Evolutionary conservation across 2,113 vertebrate species (phyloP), one percentile per base, ranked within the genome.

Genomic region (Miniopterus natalensis): DNA sequence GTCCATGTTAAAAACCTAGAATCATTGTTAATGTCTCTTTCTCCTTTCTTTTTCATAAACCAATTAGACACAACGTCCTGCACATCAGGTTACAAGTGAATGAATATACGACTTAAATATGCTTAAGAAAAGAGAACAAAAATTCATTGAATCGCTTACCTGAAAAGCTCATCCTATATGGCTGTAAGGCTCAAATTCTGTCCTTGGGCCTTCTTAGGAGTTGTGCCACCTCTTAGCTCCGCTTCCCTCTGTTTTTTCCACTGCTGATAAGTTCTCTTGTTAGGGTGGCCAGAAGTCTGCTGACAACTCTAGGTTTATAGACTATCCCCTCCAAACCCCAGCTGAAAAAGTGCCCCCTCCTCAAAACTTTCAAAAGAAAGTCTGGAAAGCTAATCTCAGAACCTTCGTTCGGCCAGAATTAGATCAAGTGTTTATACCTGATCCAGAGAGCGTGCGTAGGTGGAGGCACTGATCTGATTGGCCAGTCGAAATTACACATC

Each of bases 21-120:
- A 36, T 73, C 23, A 65, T 10, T 53, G 8, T 80, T 85, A 7
- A 71, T 75, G 77, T 93, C 4, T 42, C 8, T 8, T 63, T 5
- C 15, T 78, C 47, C 23, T 8, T 71, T 55, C 27, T 55, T 84
- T 85, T 89, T 42, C 23, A 74, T 49, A 89, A 92, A 73, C 6
- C 3, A 57, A 23, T 75, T 63, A 89, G 36, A 75, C 25, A 88
- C 5, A n/a, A n/a, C 5, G 2, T 63, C 27, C 21, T 89, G 15
- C 5, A 49, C 13, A 45, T 89, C 75, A 51, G 51, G 18, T 63
- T 91, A 51, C 1, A 63, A 81, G 14, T 88, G 13, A 77, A 45
- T 89, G 6, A 66, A 78, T 79, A 45, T n/a, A 31, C 3, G 92
- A 68, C 70, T 59, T 73, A 78, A 93, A 94, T 51, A 81, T 79